Conservation (phyloP, 2,797 vertebrate genomes). For the Pterois miles region DNA sequence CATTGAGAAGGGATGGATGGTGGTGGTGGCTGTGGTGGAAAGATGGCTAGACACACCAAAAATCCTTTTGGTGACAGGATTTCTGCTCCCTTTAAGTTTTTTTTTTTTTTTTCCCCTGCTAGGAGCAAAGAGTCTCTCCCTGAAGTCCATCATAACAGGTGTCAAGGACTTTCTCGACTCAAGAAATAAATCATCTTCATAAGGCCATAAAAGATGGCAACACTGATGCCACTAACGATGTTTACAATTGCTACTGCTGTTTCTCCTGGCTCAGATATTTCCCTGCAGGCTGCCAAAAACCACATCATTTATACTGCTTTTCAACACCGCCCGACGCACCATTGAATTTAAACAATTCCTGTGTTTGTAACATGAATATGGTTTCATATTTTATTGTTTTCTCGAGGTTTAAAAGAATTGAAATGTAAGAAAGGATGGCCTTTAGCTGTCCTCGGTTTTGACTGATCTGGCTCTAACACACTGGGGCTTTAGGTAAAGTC, state of each 20-base stretch:
- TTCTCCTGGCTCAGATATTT: constrained; percentile 43
- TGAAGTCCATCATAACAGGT: constrained; percentile 64
- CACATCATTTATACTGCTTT: constrained; percentile 31
- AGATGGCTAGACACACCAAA: constrained; percentile 66
- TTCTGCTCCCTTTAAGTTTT: constrained; percentile 43
- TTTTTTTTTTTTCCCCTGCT: constrained; percentile 39
- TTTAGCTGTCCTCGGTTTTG: constrained; percentile 38
- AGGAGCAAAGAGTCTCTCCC: background rate
- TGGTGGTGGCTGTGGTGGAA: constrained; percentile 70
- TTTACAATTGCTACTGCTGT: constrained; percentile 41
- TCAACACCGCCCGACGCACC: constrained; percentile 25
- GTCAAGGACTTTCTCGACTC: constrained; percentile 30
- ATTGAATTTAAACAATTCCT: constrained; percentile 33
- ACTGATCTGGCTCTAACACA: constrained; percentile 18
- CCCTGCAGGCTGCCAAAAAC: constrained; percentile 26
- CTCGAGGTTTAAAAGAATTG: constrained; percentile 1
- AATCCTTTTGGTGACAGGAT: constrained; percentile 63
- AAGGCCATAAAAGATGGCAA: constrained; percentile 34
- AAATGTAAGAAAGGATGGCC: constrained; percentile 28
- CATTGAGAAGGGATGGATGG: constrained; percentile 51
- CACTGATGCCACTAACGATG: constrained; percentile 34
- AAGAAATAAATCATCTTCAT: constrained; percentile 29
- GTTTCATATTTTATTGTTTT: constrained; percentile 34
- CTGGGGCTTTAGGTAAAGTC: constrained; percentile 4
- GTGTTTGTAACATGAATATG: constrained; percentile 39